phyloP scores from a whole-genome alignment of 2,888 invertebrate genomes.

The Prosapia bicincta region DNA sequence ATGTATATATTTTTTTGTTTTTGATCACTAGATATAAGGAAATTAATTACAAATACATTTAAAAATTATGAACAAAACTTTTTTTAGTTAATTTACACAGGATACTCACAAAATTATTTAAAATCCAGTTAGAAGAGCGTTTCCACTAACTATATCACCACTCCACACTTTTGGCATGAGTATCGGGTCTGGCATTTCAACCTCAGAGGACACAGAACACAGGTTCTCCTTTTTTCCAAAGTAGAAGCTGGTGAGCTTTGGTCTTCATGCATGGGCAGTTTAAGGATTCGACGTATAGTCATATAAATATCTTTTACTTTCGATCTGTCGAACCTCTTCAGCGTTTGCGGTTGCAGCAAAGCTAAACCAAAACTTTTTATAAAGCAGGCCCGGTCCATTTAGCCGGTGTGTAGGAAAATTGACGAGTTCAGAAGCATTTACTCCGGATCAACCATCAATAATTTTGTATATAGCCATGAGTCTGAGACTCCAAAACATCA shows the following conservation, averaged over 20 bases:
- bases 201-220: slow-evolving; percentile 6
- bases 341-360: not conserved
- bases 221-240: slow-evolving; percentile 15
- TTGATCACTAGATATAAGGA: too few species aligned
- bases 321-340: not conserved
- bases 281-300: not conserved
- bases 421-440: not conserved
- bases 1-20: too few species aligned
- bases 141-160: slow-evolving; percentile 15
- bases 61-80: too few species aligned
- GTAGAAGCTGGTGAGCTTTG: not conserved
- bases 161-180: slow-evolving; percentile 14
- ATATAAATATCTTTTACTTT: not conserved
- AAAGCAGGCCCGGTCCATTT: not conserved
- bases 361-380: not conserved
- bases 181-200: slow-evolving; percentile 16
- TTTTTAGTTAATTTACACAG: too few species aligned
- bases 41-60: too few species aligned
- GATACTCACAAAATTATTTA: too few species aligned
- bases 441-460: not conserved
- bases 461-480: not conserved
- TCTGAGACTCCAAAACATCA: too few species aligned
- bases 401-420: not conserved
- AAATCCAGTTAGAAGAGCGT: too few species aligned
- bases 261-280: not conserved